Percentiles rank a stretch among this genome's conserved stretches.
Evolutionary conservation across 2,797 vertebrate species (phyloP).

Genomic region (Cossypha polioptera): DNA sequence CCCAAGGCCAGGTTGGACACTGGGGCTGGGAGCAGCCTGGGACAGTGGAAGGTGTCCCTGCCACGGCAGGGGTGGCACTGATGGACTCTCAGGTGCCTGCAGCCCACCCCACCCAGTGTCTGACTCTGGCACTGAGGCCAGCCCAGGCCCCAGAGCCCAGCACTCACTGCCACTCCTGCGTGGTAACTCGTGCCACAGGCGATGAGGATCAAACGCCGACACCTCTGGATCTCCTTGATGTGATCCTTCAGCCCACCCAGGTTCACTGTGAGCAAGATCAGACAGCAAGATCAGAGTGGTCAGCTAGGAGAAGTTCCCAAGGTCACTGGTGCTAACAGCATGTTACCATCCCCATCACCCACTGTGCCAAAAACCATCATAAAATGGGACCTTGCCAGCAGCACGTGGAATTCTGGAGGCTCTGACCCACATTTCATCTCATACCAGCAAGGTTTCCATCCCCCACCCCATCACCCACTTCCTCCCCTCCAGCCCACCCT

Average conservation of each 20-base stretch:
- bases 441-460: neutral
- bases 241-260: constrained; percentile 96
- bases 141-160: neutral
- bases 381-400: neutral
- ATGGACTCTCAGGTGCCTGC: neutral
- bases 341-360: neutral
- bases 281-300: neutral
- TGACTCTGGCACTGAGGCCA: neutral
- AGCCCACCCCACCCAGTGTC: neutral
- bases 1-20: rapidly evolving
- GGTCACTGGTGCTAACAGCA: rapidly evolving
- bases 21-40: neutral
- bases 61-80: neutral
- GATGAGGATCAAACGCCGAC: constrained; percentile 93
- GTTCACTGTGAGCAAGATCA: constrained; percentile 79
- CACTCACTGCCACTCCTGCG: constrained; percentile 86
- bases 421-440: neutral
- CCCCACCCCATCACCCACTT: neutral
- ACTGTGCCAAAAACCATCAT: rapidly evolving
- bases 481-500: neutral
- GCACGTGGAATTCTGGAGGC: neutral
- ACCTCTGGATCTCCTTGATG: constrained; percentile 98
- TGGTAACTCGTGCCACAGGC: constrained; percentile 97
- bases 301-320: neutral
- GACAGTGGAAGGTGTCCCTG: neutral